Evolutionary conservation across 37 sponge, comb jelly and placozoan genomes (phyloP).

Genomic region (Bolinopsis microptera): DNA sequence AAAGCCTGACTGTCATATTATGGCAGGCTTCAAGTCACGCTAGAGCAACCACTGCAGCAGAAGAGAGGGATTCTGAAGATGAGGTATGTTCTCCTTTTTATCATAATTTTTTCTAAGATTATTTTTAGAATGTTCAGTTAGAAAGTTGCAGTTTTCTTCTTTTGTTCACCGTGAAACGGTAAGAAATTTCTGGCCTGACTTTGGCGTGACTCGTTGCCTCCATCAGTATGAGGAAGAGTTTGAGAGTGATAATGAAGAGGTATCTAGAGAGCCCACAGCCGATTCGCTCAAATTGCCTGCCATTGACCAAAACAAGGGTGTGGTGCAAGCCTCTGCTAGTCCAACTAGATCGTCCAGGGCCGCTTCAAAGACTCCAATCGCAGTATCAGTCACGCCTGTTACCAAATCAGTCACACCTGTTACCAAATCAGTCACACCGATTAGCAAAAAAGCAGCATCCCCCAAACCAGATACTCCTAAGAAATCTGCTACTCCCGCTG

Average conservation of each 20-base stretch:
- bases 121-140: no score
- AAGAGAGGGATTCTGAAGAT: background rate
- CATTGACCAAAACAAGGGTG: background rate
- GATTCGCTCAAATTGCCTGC: background rate
- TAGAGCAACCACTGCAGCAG: background rate
- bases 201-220: no score
- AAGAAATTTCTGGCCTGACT: no score
- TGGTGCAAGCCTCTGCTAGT: conserved; percentile 7
- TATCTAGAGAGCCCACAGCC: conserved; percentile 30
- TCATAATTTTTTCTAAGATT: background rate
- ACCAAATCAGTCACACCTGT: background rate
- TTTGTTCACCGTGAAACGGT: no score
- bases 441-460: background rate
- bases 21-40: background rate
- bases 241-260: conserved; percentile 57
- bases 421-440: background rate
- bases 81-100: background rate
- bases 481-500: conserved; percentile 24
- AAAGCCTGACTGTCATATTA: background rate
- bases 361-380: background rate
- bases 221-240: conserved; percentile 43
- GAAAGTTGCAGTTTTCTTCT: no score
- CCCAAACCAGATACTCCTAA: background rate
- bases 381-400: background rate
- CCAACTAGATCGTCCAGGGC: background rate